Conservation (phyloP, 2,113 vertebrate species). For the Acrocephalus arundinaceus region DNA sequence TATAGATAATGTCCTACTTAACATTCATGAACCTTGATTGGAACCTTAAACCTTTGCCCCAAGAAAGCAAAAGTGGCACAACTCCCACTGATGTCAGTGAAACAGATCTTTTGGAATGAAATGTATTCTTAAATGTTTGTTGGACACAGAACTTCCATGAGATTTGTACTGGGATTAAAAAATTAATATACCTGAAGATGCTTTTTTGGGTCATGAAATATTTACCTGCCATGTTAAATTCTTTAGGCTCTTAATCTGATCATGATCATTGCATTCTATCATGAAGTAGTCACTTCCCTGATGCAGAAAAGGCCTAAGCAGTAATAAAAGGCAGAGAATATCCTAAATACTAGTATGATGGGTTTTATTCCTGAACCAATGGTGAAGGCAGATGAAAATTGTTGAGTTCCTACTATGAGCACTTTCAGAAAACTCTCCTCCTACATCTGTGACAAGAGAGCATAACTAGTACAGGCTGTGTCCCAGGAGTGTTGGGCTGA, state of each 20-base stretch:
- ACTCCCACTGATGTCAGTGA: background rate
- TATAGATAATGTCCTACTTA: background rate
- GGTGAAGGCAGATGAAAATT: background rate
- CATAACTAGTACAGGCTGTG: background rate
- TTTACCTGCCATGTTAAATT: background rate
- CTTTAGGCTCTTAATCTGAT: background rate
- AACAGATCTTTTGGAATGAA: background rate
- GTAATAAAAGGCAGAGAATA: background rate
- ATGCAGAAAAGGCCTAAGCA: background rate
- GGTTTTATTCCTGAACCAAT: background rate
- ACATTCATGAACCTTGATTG: background rate
- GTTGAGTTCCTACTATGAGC: background rate
- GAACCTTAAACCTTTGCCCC: background rate
- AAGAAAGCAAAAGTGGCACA: background rate
- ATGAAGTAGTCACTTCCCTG: background rate
- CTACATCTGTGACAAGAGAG: accelerated
- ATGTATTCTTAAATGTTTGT: background rate
- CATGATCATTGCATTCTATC: background rate
- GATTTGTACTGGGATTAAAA: background rate
- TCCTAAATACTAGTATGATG: background rate
- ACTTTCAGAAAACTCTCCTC: background rate
- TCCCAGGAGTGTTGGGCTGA: background rate
- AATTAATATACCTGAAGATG: background rate
- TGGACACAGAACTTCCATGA: background rate
- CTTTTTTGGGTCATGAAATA: accelerated